Base-by-base conservation (phyloP, 2,888 invertebrate genomes). In the Seira musarum region DNA sequence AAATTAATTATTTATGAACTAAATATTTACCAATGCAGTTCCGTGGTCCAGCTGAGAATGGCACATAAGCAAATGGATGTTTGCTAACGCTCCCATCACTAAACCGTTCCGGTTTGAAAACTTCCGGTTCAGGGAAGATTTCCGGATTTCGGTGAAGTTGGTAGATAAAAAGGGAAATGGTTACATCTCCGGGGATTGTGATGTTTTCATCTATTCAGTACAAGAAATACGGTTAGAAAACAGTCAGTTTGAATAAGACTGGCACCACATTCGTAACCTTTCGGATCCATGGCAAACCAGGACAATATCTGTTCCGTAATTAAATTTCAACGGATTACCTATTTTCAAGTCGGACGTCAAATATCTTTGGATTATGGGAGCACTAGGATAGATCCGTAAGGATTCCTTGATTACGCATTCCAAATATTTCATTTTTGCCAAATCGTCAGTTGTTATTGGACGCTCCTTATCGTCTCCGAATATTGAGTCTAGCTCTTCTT, bases 21-120 rank as follows among this genome's bases (percentile, higher is more conserved):
- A n/a, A 65, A 40, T n/a, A 15, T 2, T 35, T 17, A 70, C 83
- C 83, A 40, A 84, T 84, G 57, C 84, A 84, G 66, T 85, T 84
- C n/a, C 90, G 87, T 0, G 89, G 89, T n/a, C 90, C 90, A 0
- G 90, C 90, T 25, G 90, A 90, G 75, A 90, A 90, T 0, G 90
- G 90, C 0, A 90, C 87, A 84, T 88, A 90, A 0, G 89, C 87
- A 74, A 88, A 90, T 5, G 88, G 87, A 25, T 90, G 90, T 35
- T 89, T 86, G 17, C 85, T 86, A 5, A 87, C 87, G 17, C 6
- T 40, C 65, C 89, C 89, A 0, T 89, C 88, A 6, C 90, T 85
- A 85, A 92, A 92, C 40, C 92, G 88, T 79, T 91, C 91, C 0
- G 92, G 92, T 72, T 89, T 88, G 86, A 90, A 92, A 3, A 80